These are phyloP conservation scores for Argopecten irradians DNA, from an alignment of 1,140 invertebrate species.

Conservation along the genomic window DNA sequence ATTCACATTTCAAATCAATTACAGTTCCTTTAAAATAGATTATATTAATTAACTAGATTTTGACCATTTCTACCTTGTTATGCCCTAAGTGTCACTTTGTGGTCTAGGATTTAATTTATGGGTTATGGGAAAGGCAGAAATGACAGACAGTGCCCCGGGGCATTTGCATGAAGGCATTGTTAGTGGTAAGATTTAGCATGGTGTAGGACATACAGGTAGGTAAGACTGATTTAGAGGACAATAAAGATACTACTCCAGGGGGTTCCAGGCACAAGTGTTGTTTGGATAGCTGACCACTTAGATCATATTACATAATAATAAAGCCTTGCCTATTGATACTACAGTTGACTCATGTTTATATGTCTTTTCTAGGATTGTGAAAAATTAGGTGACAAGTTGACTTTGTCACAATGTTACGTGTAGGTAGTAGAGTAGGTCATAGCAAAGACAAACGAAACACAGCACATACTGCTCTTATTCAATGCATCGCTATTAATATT, in stretches of 20 bases:
- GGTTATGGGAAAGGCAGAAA: neutral
- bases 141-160: neutral
- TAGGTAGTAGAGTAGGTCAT: too few species aligned
- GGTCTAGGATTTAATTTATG: constrained; percentile 9
- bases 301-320: constrained; percentile 14
- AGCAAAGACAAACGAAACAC: too few species aligned
- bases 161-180: constrained; percentile 14
- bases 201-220: neutral
- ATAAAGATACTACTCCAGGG: constrained; percentile 8
- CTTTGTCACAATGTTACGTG: too few species aligned
- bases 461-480: neutral
- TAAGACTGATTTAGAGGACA: neutral
- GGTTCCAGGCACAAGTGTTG: neutral
- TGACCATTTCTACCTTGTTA: neutral
- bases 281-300: neutral
- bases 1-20: too few species aligned
- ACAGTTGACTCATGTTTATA: neutral
- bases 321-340: neutral
- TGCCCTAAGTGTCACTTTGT: neutral
- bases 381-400: neutral
- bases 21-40: too few species aligned
- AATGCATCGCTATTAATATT: neutral
- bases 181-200: neutral
- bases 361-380: too few species aligned
- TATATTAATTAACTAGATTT: too few species aligned